phyloP scores from a whole-genome alignment of 92 coral and sea anemone genomes.

The Epizoanthus scotinus region DNA sequence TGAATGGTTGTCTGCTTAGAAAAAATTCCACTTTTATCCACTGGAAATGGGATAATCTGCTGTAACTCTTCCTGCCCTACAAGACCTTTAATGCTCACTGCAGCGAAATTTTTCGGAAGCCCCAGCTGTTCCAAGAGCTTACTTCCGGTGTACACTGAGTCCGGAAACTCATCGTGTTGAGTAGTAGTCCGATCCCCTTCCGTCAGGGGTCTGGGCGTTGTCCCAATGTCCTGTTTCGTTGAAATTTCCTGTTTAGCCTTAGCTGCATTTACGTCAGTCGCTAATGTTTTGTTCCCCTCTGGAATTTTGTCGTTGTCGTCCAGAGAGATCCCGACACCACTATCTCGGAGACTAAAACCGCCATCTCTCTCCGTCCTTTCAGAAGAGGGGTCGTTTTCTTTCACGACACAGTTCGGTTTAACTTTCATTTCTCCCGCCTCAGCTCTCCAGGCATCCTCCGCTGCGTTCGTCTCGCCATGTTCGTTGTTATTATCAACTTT shows the following conservation, averaged over 20 bases:
- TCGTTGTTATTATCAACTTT: no score
- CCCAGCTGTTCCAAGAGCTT: constrained; percentile 64
- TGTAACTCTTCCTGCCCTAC: constrained; percentile 24
- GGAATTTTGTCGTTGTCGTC: constrained; percentile 71
- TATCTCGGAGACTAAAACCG: constrained; percentile 65
- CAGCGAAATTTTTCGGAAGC: constrained; percentile 78
- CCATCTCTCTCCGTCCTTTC: background rate
- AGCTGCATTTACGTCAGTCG: background rate
- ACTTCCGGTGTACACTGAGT: constrained; percentile 56
- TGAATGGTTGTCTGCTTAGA: constrained; percentile 83
- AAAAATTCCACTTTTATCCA: constrained; percentile 66
- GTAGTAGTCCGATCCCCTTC: constrained; percentile 7
- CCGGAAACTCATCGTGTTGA: constrained; percentile 25
- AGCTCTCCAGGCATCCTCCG: background rate
- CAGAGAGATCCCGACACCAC: constrained; percentile 81
- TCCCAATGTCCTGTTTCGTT: background rate
- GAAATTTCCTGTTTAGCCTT: background rate
- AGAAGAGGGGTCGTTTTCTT: background rate
- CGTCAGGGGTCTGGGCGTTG: constrained; percentile 19
- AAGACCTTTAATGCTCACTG: constrained; percentile 73
- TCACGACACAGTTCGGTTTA: background rate
- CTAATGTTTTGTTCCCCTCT: constrained; percentile 6
- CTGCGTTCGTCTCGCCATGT: background rate
- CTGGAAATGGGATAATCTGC: constrained; percentile 89
- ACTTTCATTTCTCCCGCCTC: background rate